A percentile compares a stretch with the other conserved stretches of the same genome.
These are phyloP conservation scores for Cryptocephalus primarius DNA, from an alignment of 2,888 invertebrate species.

Conservation along the genomic window DNA sequence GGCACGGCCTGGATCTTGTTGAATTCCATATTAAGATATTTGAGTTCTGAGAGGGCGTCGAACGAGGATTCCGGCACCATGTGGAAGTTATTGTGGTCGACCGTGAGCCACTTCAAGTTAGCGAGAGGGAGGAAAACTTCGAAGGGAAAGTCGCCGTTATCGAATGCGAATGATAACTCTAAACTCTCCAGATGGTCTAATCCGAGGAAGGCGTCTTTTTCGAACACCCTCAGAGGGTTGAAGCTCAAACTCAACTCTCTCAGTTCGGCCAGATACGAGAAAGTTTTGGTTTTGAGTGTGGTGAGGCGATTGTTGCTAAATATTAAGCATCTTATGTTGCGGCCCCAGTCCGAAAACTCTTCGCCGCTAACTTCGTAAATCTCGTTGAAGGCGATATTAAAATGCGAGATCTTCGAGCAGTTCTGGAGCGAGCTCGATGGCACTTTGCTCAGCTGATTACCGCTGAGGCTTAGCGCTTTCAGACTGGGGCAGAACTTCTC, in stretches of 20 bases:
- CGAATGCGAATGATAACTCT: conserved; percentile 52
- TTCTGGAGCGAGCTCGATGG: conserved; percentile 58
- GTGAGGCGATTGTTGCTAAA: conserved; percentile 77
- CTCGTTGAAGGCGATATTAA: conserved; percentile 81
- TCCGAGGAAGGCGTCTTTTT: conserved; percentile 68
- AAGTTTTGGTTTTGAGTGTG: conserved; percentile 57
- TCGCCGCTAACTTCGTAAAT: conserved; percentile 66
- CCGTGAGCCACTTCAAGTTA: conserved; percentile 69
- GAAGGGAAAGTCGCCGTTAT: conserved; percentile 63
- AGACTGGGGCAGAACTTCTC: conserved; percentile 48
- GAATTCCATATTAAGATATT: conserved; percentile 77
- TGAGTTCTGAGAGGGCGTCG: conserved; percentile 54
- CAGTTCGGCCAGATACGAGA: conserved; percentile 62
- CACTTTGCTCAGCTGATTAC: conserved; percentile 65
- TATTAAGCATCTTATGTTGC: conserved; percentile 67
- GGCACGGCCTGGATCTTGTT: conserved; percentile 68
- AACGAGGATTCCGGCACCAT: conserved; percentile 60
- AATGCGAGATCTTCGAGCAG: conserved; percentile 68
- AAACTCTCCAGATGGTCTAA: conserved; percentile 68
- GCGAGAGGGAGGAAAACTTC: conserved; percentile 63
- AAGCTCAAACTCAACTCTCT: conserved; percentile 85
- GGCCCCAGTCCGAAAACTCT: conserved; percentile 70
- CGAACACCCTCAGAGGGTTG: conserved; percentile 76
- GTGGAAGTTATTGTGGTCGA: conserved; percentile 81
- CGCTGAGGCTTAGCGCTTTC: conserved; percentile 68